Evolutionary conservation across 1,140 invertebrate genomes (phyloP), one percentile per base, ranked within the genome.

Genomic region (Drosophila watanabei): DNA sequence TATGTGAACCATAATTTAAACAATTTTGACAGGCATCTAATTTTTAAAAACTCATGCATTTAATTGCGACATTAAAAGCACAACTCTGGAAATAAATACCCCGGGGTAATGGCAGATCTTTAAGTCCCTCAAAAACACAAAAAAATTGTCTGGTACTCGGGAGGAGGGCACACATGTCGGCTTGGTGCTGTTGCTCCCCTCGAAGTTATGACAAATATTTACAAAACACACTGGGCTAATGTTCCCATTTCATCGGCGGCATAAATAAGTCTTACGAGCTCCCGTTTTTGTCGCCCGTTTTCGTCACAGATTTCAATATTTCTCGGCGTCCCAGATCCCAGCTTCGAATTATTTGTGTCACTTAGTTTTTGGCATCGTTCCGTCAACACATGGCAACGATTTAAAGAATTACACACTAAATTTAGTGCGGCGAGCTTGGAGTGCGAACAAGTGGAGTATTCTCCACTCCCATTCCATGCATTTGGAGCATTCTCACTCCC

Each of bases 31-130:
- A 85, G 80, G 62, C 82, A 79, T 89, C 85, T 89, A 89, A 90
- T 89, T 89, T 88, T 89, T 78, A 61, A 85, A 84, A 89, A 90
- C 70, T 89, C 86, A 89, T 90, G 81, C 85, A 79, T 90, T 89
- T 89, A 89, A 89, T 89, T 90, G 85, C 85, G 85, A 90, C 86
- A 89, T 89, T 85, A 85, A 89, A 90, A 85, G 82, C 86, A 69
- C 81, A 48, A 80, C 66, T 77, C 46, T 9, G 63, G 70, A 56
- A 69, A 80, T 80, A 80, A 82, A 80, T 72, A 56, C 57, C 14
- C 33, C 16, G 28, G 58, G 72, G 56, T 68, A 62, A 35, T 60
- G 60, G 43, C 18, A 28, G 28, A 54, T 37, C 24, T 75, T 58
- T 66, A 78, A 78, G 82, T 70, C 32, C 32, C 49, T 57, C 37